Evolutionary conservation across 2,113 vertebrate species (phyloP).

Genomic region (Amphiprion ocellaris): DNA sequence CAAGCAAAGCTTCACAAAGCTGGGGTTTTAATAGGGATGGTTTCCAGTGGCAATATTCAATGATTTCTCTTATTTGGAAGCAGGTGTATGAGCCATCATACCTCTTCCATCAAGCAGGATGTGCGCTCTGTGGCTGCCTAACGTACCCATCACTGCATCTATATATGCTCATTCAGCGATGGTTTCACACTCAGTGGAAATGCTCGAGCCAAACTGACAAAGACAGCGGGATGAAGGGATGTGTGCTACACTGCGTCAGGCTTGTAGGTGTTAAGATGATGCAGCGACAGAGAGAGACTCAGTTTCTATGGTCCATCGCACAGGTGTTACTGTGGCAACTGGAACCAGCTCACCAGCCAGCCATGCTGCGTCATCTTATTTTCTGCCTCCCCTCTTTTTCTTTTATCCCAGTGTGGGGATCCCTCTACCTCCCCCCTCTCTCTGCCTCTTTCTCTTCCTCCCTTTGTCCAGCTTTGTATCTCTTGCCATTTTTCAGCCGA

Average conservation of each 20-base stretch:
- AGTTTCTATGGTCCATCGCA: slow-evolving; percentile 78
- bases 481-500: slow-evolving; percentile 44
- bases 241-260: slow-evolving; percentile 40
- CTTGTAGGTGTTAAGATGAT: slow-evolving; percentile 53
- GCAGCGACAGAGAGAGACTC: slow-evolving; percentile 56
- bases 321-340: slow-evolving; percentile 89
- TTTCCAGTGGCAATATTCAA: background rate
- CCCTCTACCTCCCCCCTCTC: slow-evolving; percentile 29
- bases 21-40: too few relatives aligned
- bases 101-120: background rate
- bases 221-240: slow-evolving; percentile 3
- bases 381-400: slow-evolving; percentile 41
- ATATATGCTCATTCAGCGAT: background rate
- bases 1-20: background rate
- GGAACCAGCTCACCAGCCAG: slow-evolving; percentile 76
- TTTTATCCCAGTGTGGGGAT: slow-evolving; percentile 57
- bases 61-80: background rate
- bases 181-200: slow-evolving; percentile 1
- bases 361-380: slow-evolving; percentile 80
- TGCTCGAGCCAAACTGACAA: background rate
- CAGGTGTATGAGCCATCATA: background rate
- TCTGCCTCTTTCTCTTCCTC: slow-evolving; percentile 39
- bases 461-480: slow-evolving; percentile 39
- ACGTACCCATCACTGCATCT: background rate
- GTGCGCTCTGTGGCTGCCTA: background rate